Evolutionary conservation across 2,113 vertebrate genomes (phyloP).

Genomic region (Microtus oregoni): DNA sequence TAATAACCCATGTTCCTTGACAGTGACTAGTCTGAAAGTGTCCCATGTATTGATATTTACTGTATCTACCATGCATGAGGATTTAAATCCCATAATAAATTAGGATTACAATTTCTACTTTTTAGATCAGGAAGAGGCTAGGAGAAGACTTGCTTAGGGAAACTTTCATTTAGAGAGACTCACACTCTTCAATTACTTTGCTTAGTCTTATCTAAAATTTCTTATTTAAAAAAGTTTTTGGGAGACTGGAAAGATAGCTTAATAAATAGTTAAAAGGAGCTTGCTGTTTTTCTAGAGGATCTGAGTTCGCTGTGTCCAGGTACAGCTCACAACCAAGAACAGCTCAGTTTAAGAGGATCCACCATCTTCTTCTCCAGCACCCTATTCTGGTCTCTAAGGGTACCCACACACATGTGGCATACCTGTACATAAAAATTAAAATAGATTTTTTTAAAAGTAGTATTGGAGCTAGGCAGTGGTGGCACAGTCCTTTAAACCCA

Average conservation of each 20-base stretch:
- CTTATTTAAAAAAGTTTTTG: slow-evolving; percentile 26
- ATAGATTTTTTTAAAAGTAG: too few species aligned
- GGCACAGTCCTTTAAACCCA: too few species aligned
- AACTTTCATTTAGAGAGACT: slow-evolving; percentile 34
- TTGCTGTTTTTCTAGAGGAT: not conserved
- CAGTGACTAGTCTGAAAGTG: slow-evolving; percentile 28
- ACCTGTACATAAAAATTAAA: not conserved
- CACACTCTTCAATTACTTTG: slow-evolving; percentile 17
- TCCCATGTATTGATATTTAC: not conserved
- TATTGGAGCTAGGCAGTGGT: too few species aligned
- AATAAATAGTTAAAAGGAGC: too few species aligned
- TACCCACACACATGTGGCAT: not conserved
- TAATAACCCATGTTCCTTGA: not conserved
- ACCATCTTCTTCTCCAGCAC: not conserved
- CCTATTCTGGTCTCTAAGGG: not conserved
- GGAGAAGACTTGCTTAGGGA: slow-evolving; percentile 17
- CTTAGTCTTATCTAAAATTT: not conserved
- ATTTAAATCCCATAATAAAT: slow-evolving; percentile 46
- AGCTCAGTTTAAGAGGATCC: not conserved
- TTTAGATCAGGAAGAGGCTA: not conserved
- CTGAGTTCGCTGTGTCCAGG: not conserved
- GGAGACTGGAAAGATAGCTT: too few species aligned
- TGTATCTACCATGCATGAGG: not conserved
- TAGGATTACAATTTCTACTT: slow-evolving; percentile 41
- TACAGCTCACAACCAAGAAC: not conserved